Evolutionary conservation across 2,797 vertebrate genomes (phyloP).

Genomic region (Spheniscus humboldti): DNA sequence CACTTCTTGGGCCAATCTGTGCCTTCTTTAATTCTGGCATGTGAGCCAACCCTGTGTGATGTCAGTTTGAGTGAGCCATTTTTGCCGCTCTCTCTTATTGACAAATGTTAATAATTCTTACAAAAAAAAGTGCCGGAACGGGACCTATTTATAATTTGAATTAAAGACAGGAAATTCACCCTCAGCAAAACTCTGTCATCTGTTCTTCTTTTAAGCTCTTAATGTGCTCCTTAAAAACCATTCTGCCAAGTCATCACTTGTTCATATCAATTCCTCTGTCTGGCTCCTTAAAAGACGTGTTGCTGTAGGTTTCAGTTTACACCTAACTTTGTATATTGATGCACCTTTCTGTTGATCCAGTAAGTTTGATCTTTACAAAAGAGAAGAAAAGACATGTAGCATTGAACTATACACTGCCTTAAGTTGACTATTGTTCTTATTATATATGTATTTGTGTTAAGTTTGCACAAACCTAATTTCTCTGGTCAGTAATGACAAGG

Average conservation of each 20-base stretch:
- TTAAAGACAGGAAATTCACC: conserved; percentile 37
- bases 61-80: conserved; percentile 45
- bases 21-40: conserved; percentile 75
- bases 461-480: conserved; percentile 70
- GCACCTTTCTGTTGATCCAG: conserved; percentile 58
- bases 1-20: conserved; percentile 74
- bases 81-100: conserved; percentile 23
- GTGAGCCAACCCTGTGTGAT: conserved; percentile 13
- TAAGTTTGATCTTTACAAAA: conserved; percentile 49
- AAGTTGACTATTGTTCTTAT: conserved; percentile 65
- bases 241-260: conserved; percentile 14
- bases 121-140: conserved; percentile 17
- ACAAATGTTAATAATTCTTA: conserved; percentile 46
- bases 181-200: conserved; percentile 19
- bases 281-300: conserved; percentile 13
- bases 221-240: conserved; percentile 35
- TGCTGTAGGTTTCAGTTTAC: conserved; percentile 47
- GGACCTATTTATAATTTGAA: conserved; percentile 55
- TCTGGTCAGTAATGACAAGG: conserved; percentile 56
- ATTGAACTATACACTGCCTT: conserved; percentile 68
- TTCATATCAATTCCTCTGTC: neutral
- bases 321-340: conserved; percentile 48
- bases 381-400: conserved; percentile 49
- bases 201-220: conserved; percentile 22
- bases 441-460: conserved; percentile 68